These are phyloP conservation scores for Dipodomys stephensi DNA, from an alignment of 2,113 vertebrate species.

Conservation along the genomic window DNA sequence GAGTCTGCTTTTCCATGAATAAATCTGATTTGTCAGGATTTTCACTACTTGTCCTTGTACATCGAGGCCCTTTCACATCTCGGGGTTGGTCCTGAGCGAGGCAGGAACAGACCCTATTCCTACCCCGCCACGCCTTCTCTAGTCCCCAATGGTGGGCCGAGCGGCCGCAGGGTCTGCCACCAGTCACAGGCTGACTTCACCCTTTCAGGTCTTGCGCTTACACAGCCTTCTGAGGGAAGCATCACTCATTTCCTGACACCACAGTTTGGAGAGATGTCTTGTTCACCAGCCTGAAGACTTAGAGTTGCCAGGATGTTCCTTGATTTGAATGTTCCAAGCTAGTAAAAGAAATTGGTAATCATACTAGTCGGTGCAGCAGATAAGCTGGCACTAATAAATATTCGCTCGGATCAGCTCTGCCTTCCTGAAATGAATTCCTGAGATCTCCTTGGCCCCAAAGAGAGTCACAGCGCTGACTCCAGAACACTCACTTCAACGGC, in stretches of 20 bases:
- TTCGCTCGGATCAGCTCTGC: slow-evolving; percentile 76
- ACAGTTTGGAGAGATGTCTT: slow-evolving; percentile 61
- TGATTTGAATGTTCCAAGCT: slow-evolving; percentile 65
- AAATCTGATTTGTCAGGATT: too few species aligned
- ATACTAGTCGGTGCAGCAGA: slow-evolving; percentile 70
- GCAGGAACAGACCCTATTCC: not conserved
- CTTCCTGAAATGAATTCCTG: slow-evolving; percentile 76
- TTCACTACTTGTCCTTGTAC: not conserved
- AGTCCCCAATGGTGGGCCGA: not conserved
- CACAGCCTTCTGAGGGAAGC: slow-evolving; percentile 50
- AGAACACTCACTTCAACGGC: slow-evolving; percentile 14
- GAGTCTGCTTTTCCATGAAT: not conserved
- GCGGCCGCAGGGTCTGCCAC: not conserved
- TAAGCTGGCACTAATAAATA: slow-evolving; percentile 76
- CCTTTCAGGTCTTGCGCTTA: not conserved
- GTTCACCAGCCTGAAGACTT: slow-evolving; percentile 74
- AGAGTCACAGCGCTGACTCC: slow-evolving; percentile 61
- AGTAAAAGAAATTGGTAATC: slow-evolving; percentile 69
- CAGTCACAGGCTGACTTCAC: not conserved
- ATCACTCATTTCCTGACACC: slow-evolving; percentile 18
- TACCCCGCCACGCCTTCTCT: not conserved
- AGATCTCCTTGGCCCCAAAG: slow-evolving; percentile 72
- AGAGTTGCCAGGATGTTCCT: slow-evolving; percentile 77
- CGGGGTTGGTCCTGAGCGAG: not conserved
- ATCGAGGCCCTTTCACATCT: not conserved